Conservation (phyloP, 2,888 invertebrate species). For the Ophonus ardosiacus region DNA sequence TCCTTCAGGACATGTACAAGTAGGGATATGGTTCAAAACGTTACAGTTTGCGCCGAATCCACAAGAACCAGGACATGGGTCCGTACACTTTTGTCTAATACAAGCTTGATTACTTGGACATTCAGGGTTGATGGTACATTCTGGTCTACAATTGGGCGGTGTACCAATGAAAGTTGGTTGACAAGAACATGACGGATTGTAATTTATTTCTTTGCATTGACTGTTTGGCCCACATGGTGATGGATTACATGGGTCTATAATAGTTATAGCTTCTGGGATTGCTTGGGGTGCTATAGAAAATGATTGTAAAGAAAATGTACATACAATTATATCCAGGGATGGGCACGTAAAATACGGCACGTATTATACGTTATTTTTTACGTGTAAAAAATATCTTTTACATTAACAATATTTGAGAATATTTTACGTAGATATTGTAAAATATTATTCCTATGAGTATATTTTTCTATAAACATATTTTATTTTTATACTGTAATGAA, state of each 20-base stretch:
- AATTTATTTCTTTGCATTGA: constrained; percentile 84
- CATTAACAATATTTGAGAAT: no score
- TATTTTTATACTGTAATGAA: no score
- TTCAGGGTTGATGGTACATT: constrained; percentile 87
- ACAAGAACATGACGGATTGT: constrained; percentile 86
- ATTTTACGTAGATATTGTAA: no score
- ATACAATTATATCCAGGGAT: no score
- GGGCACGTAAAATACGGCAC: no score
- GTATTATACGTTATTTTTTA: no score
- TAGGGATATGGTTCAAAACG: constrained; percentile 86
- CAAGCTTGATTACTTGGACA: constrained; percentile 86
- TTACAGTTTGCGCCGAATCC: constrained; percentile 85
- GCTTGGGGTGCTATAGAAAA: constrained; percentile 48
- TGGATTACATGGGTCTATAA: constrained; percentile 82
- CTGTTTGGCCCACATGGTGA: constrained; percentile 89
- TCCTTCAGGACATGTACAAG: constrained; percentile 85
- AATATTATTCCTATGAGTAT: no score
- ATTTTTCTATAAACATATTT: no score
- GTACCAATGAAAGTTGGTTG: constrained; percentile 84
- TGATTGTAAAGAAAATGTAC: no score
- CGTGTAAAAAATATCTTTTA: no score
- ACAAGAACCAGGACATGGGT: constrained; percentile 89
- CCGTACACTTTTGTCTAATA: constrained; percentile 84
- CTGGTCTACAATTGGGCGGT: constrained; percentile 88
- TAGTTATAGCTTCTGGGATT: background rate